Conservation (phyloP, 2,797 vertebrate genomes). For the Nothura maculosa region DNA sequence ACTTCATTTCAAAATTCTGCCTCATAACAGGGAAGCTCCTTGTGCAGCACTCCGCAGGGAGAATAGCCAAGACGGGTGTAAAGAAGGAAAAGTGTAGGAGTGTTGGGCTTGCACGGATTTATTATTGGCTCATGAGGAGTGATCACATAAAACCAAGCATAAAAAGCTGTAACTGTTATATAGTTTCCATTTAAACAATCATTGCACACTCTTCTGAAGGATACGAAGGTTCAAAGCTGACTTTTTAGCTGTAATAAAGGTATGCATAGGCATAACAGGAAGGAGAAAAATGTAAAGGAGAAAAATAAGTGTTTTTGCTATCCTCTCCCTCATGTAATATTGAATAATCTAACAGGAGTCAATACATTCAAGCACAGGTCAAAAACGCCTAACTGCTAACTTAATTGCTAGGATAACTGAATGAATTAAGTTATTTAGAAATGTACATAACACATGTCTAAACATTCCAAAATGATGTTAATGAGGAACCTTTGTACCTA, state of each 20-base stretch:
- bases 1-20: slow-evolving; percentile 32
- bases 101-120: slow-evolving; percentile 13
- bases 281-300: background rate
- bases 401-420: background rate
- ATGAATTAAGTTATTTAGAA: background rate
- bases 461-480: background rate
- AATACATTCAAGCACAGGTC: background rate
- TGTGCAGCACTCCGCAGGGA: background rate
- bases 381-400: background rate
- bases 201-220: background rate
- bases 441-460: background rate
- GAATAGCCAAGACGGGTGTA: slow-evolving; percentile 1
- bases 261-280: background rate
- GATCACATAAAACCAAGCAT: background rate
- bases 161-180: slow-evolving; percentile 14
- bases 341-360: accelerated
- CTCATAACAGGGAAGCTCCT: slow-evolving; percentile 11
- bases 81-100: background rate
- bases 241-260: background rate
- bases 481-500: background rate
- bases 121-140: slow-evolving; percentile 6
- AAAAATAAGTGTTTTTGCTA: background rate
- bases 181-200: slow-evolving; percentile 14
- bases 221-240: background rate
- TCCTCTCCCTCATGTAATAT: background rate